phyloP scores from a whole-genome alignment of 2,888 invertebrate species.

The Lottia scabra region DNA sequence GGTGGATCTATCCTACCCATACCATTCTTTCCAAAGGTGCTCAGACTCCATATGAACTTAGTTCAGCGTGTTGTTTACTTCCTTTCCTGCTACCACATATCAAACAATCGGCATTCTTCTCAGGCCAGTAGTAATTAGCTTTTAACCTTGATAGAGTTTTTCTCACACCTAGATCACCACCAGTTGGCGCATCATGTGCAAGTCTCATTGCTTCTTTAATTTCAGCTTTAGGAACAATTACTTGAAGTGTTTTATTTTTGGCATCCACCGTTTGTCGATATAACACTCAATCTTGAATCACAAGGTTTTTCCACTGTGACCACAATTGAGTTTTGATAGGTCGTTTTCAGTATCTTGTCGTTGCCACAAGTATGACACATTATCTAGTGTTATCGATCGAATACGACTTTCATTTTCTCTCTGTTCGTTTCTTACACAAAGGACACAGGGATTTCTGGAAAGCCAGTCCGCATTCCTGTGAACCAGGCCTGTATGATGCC shows the following conservation, averaged over 20 bases:
- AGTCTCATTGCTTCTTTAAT: background rate
- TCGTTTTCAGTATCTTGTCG: too few relatives aligned
- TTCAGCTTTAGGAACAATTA: background rate
- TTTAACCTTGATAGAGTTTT: background rate
- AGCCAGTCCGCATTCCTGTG: too few relatives aligned
- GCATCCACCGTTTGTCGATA: too few relatives aligned
- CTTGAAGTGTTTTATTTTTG: background rate
- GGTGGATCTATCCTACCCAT: conserved; percentile 18
- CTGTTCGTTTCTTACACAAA: conserved; percentile 4
- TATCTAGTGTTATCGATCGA: too few relatives aligned
- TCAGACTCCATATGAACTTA: background rate
- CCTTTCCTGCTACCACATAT: background rate
- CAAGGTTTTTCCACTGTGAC: too few relatives aligned
- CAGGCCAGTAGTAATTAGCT: background rate
- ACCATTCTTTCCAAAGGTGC: conserved; percentile 29
- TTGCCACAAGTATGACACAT: too few relatives aligned
- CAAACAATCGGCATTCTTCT: background rate
- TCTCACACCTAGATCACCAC: background rate
- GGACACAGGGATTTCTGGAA: too few relatives aligned
- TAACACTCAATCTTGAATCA: too few relatives aligned
- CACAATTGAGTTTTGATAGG: too few relatives aligned
- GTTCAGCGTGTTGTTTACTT: background rate
- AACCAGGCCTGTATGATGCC: too few relatives aligned
- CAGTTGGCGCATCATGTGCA: background rate
- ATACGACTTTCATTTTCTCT: too few relatives aligned